These are phyloP conservation scores for Ictalurus punctatus DNA, from an alignment of 2,113 vertebrate species.

Conservation along the genomic window DNA sequence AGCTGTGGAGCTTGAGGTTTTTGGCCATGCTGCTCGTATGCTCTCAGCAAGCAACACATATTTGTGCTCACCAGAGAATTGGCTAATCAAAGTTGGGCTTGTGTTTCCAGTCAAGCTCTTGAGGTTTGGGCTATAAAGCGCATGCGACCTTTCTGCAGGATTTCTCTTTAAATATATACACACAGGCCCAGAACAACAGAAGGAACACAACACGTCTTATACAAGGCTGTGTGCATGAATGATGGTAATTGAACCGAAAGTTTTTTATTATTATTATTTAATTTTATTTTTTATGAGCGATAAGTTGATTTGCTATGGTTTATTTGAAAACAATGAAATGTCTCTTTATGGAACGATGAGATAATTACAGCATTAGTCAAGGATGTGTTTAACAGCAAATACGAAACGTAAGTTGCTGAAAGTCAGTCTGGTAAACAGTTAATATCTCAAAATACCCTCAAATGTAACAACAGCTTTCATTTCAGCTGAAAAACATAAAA, in stretches of 20 bases:
- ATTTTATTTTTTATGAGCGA: background rate
- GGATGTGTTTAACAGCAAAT: background rate
- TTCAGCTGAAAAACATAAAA: background rate
- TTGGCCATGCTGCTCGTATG: slow-evolving; percentile 50
- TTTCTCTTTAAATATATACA: slow-evolving; percentile 39
- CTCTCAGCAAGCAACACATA: slow-evolving; percentile 54
- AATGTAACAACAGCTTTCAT: background rate
- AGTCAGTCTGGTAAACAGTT: background rate
- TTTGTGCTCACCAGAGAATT: slow-evolving; percentile 55
- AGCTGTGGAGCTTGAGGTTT: slow-evolving; percentile 55
- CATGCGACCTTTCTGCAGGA: slow-evolving; percentile 36
- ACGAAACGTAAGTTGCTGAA: background rate
- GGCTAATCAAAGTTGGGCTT: slow-evolving; percentile 56
- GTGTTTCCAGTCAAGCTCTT: slow-evolving; percentile 56
- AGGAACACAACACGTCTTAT: background rate
- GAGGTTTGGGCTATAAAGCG: slow-evolving; percentile 47
- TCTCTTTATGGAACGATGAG: background rate
- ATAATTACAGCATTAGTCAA: background rate
- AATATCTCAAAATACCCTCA: background rate
- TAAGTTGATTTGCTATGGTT: background rate
- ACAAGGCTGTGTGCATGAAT: background rate
- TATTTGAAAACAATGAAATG: background rate
- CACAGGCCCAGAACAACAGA: slow-evolving; percentile 12
- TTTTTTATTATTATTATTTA: background rate
- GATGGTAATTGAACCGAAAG: background rate